Evolutionary conservation across 2,888 invertebrate genomes (phyloP), one percentile per base, ranked within the genome.

Genomic region (Ganaspis brasiliensis): DNA sequence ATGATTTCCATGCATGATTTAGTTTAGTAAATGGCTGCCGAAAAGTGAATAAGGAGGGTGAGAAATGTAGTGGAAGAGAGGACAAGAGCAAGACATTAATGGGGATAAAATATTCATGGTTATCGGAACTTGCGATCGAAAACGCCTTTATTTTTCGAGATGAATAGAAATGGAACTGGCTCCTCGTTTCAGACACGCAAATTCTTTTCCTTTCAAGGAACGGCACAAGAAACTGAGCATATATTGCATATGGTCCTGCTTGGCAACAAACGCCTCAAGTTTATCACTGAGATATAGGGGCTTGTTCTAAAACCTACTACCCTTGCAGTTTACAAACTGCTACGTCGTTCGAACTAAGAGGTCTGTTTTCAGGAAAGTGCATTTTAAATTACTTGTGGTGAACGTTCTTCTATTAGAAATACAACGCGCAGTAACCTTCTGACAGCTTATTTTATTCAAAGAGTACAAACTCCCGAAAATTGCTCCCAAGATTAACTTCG

Each of bases 101-200:
- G 86, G 79, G 86, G 88, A 88, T 45, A 85, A 87, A 85, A 89
- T 89, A 89, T 89, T 89, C 89, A 88, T 88, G 83, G 86, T 83
- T 87, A 89, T 89, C 89, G 87, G 81, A 80, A 84, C 84, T 84
- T 82, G 79, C 83, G 88, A 89, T 89, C 89, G 85, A 83, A 79
- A 82, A 80, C 85, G 87, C 86, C 86, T 87, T 89, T 88, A 87
- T 88, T 87, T 88, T 87, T 80, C 84, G 77, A 80, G 87, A 88
- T 88, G 88, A 89, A 89, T 89, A 89, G 87, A 87, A 89, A 89
- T 85, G 83, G 82, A 79, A 81, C 75, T 73, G 71, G 26, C 12
- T 24, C 31, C 70, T 37, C 40, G 37, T 56, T 56, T 37, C 82
- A 78, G 81, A 74, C 79, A 83, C 79, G 78, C 80, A 73, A 83